Base-by-base conservation (phyloP, 2,113 vertebrate species). In the Dipodomys stephensi region DNA sequence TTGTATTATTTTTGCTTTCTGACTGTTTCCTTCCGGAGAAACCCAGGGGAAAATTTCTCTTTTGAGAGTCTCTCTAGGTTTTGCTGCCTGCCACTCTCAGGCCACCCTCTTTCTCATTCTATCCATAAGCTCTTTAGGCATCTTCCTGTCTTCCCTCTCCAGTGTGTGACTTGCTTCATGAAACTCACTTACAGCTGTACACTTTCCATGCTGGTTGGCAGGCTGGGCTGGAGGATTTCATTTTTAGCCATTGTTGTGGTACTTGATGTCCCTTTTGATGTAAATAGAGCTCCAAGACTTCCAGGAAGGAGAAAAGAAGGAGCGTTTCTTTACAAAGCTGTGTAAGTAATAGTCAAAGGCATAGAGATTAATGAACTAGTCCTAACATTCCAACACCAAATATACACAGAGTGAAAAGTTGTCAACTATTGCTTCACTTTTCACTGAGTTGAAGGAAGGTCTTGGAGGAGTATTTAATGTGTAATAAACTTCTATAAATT, bases 181-280 rank as follows among this genome's bases (percentile, higher is more conserved):
- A 96, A 84, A 44, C 84, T 82, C 88, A 89, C 84, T 82, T 86
- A 89, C 49, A 94, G 76, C 91, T 76, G 77, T n/a, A 82, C 67
- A 30, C 65, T 68, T 77, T 73, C 91, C 89, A 77, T 57, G 84
- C 49, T 28, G 65, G 35, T 57, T 96, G 89, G 85, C 91, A 94
- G 71, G 13, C 93, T 68, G 65, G 93, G 94, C 87, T 32, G 20
- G 7, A 94, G 78, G 65, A 91, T 87, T 96, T 96, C 81, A 95
- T 95, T 94, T 97, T 94, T 90, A 94, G 81, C 87, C 87, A 94
- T 76, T 80, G 39, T 94, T 94, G 60, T 73, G 57, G 72, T 94
- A 76, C 68, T 91, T 91, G 80, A 91, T 93, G 73, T 91, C 69
- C 77, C 64, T 90, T 96, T 87, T 85, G 92, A 93, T 91, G 82